Evolutionary conservation across 2,888 invertebrate species (phyloP).

Genomic region (Capitulum mitella): DNA sequence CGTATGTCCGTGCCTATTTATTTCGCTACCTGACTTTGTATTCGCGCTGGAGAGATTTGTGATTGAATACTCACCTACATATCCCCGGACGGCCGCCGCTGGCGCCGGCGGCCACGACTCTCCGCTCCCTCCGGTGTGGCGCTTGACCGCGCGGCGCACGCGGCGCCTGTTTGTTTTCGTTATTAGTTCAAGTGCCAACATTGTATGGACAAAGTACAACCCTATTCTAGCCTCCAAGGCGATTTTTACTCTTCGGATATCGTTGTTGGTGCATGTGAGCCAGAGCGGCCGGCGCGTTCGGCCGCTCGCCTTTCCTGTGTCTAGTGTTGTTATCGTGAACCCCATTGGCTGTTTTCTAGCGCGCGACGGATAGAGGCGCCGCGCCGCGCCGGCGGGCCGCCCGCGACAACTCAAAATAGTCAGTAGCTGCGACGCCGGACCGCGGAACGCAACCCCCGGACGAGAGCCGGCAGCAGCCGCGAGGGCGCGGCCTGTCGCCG

Average conservation of each 20-base stretch:
- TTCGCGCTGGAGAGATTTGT: constrained; percentile 23
- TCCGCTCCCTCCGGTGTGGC: not conserved
- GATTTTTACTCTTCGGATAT: constrained; percentile 21
- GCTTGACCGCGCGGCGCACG: not conserved
- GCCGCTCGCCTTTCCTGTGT: constrained; percentile 21
- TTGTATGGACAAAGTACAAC: constrained; percentile 24
- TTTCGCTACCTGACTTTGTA: constrained; percentile 21
- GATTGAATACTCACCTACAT: constrained; percentile 25
- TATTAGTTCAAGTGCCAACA: constrained; percentile 24
- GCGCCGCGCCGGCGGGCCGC: too few relatives aligned
- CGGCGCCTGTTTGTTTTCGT: not conserved
- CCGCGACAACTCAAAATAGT: too few relatives aligned
- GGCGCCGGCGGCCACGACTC: not conserved
- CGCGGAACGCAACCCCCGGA: not conserved
- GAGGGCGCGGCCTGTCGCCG: not conserved
- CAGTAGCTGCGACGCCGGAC: not conserved
- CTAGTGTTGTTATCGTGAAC: constrained; percentile 24
- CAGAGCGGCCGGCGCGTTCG: not conserved
- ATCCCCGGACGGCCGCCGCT: not conserved
- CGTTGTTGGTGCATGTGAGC: constrained; percentile 17
- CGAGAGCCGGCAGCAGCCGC: not conserved
- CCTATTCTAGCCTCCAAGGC: constrained; percentile 25
- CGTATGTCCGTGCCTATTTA: not conserved
- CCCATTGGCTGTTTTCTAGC: constrained; percentile 19
- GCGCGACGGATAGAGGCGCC: not conserved